Conservation (phyloP, 2,888 invertebrate genomes). For the Carcina quercana region DNA sequence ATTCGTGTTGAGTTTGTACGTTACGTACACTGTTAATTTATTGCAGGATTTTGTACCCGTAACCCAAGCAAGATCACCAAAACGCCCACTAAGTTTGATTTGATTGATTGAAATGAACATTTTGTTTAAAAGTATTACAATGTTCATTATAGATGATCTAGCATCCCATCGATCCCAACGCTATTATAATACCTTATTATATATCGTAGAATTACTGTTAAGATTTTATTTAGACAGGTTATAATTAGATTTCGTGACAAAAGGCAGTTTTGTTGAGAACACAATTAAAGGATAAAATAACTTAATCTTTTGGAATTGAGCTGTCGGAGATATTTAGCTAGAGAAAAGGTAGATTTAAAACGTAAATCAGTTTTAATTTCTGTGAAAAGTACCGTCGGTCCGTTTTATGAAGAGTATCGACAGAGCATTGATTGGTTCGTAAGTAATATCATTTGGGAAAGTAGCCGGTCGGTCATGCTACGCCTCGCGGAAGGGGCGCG, state of each 20-base stretch:
- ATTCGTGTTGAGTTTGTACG: constrained; percentile 36
- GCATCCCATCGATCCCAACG: no score
- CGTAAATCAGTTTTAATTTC: no score
- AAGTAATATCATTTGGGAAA: constrained; percentile 17
- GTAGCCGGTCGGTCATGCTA: constrained; percentile 16
- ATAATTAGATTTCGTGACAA: constrained; percentile 31
- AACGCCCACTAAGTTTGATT: no score
- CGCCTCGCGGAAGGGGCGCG: constrained; percentile 7
- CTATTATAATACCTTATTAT: no score
- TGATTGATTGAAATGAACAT: no score
- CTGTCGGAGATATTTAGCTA: constrained; percentile 18
- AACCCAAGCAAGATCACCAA: no score
- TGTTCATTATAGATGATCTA: constrained; percentile 8
- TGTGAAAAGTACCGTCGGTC: neutral
- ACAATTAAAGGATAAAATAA: constrained; percentile 24
- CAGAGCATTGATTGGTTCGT: constrained; percentile 10
- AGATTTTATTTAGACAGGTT: no score
- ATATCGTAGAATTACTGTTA: no score
- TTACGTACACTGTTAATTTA: no score
- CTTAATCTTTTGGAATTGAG: constrained; percentile 16
- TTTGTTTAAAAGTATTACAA: constrained; percentile 16
- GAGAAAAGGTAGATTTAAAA: no score
- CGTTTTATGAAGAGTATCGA: neutral
- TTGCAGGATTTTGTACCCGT: no score
- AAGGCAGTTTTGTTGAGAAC: constrained; percentile 28